These are phyloP conservation scores for Leucoraja ocellata DNA, from an alignment of 2,797 vertebrate species.

Conservation along the genomic window DNA sequence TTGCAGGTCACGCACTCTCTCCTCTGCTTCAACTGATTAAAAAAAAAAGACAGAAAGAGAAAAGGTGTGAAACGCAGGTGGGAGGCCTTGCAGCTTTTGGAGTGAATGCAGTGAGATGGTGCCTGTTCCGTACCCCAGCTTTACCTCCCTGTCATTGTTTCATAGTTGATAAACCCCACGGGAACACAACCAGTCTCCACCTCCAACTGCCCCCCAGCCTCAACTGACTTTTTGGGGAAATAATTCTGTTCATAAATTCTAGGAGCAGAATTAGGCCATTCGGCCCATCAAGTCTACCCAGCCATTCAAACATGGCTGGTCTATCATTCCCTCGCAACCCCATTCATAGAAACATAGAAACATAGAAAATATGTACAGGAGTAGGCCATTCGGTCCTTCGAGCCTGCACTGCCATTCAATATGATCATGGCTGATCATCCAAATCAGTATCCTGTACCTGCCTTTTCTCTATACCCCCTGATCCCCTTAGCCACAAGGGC, in stretches of 20 bases:
- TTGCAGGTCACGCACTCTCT: slow-evolving; percentile 57
- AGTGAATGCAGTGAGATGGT: background rate
- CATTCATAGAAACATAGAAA: too few relatives aligned
- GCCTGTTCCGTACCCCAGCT: background rate
- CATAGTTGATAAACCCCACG: background rate
- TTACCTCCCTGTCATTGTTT: background rate
- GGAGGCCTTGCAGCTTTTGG: background rate
- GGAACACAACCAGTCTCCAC: background rate
- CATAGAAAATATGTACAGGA: too few relatives aligned
- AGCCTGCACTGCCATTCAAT: too few relatives aligned
- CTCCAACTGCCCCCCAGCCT: background rate
- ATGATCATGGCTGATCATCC: too few relatives aligned
- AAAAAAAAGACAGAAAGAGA: background rate
- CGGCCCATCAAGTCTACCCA: too few relatives aligned
- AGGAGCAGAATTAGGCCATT: too few relatives aligned
- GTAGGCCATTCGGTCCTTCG: too few relatives aligned
- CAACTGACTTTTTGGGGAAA: background rate
- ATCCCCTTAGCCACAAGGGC: too few relatives aligned
- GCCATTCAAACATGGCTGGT: too few relatives aligned
- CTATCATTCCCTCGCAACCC: too few relatives aligned
- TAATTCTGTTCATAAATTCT: background rate
- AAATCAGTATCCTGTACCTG: too few relatives aligned
- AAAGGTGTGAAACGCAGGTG: background rate
- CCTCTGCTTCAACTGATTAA: background rate
- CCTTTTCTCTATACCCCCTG: too few relatives aligned